Conservation (phyloP, 2,797 vertebrate species). For the Glossophaga mutica region DNA sequence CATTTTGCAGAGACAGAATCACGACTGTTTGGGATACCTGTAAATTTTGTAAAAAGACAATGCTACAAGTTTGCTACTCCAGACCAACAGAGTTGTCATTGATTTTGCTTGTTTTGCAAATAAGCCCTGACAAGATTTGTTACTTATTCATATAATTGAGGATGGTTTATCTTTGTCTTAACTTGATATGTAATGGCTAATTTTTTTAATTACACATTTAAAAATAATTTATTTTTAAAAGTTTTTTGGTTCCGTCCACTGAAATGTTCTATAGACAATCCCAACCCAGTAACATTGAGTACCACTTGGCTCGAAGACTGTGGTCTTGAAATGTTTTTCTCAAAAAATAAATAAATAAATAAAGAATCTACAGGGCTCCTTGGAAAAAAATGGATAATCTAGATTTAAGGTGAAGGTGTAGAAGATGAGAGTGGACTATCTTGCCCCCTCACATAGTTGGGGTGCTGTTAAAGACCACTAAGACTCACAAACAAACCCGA, state of each 20-base stretch:
- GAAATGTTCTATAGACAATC: background rate
- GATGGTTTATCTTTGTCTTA: background rate
- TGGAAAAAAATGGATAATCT: background rate
- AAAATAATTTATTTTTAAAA: background rate
- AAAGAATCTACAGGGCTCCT: too few species aligned
- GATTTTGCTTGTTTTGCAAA: background rate
- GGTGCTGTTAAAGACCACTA: background rate
- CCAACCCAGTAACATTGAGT: background rate
- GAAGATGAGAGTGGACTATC: background rate
- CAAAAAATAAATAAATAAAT: too few species aligned
- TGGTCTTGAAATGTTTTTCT: background rate
- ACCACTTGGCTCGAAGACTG: background rate
- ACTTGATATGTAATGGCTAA: background rate
- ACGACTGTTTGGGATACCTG: background rate
- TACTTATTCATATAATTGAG: background rate
- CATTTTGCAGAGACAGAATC: background rate
- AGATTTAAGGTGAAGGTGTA: background rate
- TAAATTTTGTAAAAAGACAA: background rate
- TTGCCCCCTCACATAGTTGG: background rate
- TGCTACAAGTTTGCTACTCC: background rate
- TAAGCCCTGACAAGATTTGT: background rate
- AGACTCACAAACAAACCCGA: background rate
- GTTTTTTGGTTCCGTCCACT: background rate
- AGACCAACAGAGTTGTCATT: background rate
- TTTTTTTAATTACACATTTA: background rate